These are phyloP conservation scores for Sialis fuliginosa DNA, from an alignment of 2,888 invertebrate species.

Conservation along the genomic window DNA sequence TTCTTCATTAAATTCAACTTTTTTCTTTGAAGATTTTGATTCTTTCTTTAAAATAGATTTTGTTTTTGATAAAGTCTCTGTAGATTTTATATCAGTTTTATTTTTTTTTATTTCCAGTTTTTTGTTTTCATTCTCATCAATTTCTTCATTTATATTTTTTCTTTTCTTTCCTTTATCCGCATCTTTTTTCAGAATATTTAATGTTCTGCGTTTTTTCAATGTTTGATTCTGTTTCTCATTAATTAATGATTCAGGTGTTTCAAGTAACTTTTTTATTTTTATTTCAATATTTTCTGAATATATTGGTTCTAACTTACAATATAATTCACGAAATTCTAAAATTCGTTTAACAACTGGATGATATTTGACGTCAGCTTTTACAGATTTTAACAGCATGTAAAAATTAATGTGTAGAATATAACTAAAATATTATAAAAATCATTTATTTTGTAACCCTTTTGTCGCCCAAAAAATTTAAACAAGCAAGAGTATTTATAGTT, in stretches of 20 bases:
- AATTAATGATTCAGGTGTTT: too few species aligned
- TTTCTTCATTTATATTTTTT: not conserved
- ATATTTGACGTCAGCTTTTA: conserved; percentile 47
- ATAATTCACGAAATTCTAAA: conserved; percentile 59
- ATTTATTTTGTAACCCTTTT: too few species aligned
- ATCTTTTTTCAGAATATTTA: conserved; percentile 13
- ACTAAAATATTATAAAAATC: conserved; percentile 30
- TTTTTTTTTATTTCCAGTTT: not conserved
- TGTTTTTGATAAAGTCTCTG: too few species aligned
- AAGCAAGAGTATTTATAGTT: not conserved
- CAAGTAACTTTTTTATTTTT: conserved; percentile 44
- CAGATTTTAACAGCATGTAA: conserved; percentile 69
- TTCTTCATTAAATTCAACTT: too few species aligned
- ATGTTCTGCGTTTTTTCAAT: conserved; percentile 6
- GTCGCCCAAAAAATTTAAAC: too few species aligned
- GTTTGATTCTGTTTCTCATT: conserved; percentile 8
- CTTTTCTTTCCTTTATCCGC: conserved; percentile 18
- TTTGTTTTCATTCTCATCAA: not conserved
- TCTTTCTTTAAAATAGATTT: too few species aligned
- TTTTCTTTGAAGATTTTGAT: too few species aligned
- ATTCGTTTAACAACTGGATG: conserved; percentile 84
- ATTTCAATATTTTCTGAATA: conserved; percentile 49
- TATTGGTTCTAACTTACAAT: conserved; percentile 52
- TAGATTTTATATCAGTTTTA: not conserved
- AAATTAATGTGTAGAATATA: conserved; percentile 76